Base-by-base conservation (phyloP, 1,140 invertebrate species). In the Phenacoccus solenopsis region DNA sequence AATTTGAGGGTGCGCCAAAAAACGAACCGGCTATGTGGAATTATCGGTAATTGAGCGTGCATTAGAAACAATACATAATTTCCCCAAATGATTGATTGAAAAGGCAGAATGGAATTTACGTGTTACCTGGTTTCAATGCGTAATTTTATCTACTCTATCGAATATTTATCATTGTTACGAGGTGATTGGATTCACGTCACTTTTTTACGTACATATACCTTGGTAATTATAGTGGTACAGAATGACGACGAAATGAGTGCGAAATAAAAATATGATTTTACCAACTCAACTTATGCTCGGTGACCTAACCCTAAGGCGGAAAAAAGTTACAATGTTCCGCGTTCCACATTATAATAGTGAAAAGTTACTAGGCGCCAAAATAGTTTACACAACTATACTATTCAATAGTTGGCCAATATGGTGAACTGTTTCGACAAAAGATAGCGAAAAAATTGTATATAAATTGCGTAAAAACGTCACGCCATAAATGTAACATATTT, bases 21-120 rank as follows among this genome's bases (percentile, higher is more conserved):
- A 49, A n/a, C 38, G 38, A 49, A 49, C 38, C 12, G 38, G 38
- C 20, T 49, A n/a, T 49, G 20, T 27, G 25, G 25, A 64, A 64
- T 64, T 64, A 64, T 24, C 59, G 59, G 59, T 64, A 64, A 64
- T 64, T 64, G 21, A 64, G 59, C 59, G 59, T 64, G 59, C 59
- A 64, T 64, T 64, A 64, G 21, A 64, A 27, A 64, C 59, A 64
- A 64, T 64, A 22, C 59, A 25, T 25, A 24, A 64, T 64, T 64
- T 10, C 10, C 59, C 7, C 22, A 64, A 64, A 64, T 64, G 59
- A 64, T 64, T 64, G 59, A 64, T 64, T 64, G 59, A 64, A 24
- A 64, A 64, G 25, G 25, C 20, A 16, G 59, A 64, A 64, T 64
- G 59, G 59, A 64, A 24, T 24, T 64, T 22, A 64, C 25, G 16